These are phyloP conservation scores for Heterodera carotae DNA, from an alignment of 1,140 invertebrate genomes.

Conservation along the genomic window DNA sequence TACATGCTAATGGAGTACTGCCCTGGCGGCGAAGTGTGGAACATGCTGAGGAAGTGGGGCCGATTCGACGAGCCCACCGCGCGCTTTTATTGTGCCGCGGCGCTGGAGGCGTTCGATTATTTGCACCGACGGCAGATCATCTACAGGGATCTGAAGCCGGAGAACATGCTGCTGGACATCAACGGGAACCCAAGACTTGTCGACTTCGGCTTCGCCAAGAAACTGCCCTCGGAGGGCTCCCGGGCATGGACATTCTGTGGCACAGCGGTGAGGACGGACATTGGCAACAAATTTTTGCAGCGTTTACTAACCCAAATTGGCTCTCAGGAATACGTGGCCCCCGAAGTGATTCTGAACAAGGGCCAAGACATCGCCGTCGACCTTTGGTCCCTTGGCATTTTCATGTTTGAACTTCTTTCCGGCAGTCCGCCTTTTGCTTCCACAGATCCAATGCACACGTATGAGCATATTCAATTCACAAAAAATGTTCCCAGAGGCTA, in stretches of 20 bases:
- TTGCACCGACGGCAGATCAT: constrained; percentile 49
- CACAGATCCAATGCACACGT: constrained; percentile 93
- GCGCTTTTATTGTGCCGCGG: constrained; percentile 57
- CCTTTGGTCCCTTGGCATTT: constrained; percentile 53
- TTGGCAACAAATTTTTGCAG: background rate
- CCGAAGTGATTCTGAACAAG: constrained; percentile 81
- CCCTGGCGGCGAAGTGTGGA: constrained; percentile 57
- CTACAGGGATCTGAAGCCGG: constrained; percentile 51
- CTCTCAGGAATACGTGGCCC: constrained; percentile 51
- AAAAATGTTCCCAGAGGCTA: background rate
- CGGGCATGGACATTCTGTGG: constrained; percentile 54
- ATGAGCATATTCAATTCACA: background rate
- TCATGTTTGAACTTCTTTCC: constrained; percentile 53
- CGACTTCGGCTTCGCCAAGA: constrained; percentile 54
- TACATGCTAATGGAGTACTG: constrained; percentile 60
- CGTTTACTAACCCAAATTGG: constrained; percentile 76
- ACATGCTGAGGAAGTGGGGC: constrained; percentile 61
- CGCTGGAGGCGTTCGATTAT: constrained; percentile 54
- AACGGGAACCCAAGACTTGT: constrained; percentile 43
- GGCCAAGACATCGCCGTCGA: constrained; percentile 70
- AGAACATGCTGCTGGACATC: constrained; percentile 52
- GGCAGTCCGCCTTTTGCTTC: constrained; percentile 84
- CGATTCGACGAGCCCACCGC: constrained; percentile 75
- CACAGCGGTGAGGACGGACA: constrained; percentile 23
- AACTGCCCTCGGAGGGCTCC: constrained; percentile 44